Conservation (phyloP, 1,140 invertebrate genomes). For the Ips nitidus region DNA sequence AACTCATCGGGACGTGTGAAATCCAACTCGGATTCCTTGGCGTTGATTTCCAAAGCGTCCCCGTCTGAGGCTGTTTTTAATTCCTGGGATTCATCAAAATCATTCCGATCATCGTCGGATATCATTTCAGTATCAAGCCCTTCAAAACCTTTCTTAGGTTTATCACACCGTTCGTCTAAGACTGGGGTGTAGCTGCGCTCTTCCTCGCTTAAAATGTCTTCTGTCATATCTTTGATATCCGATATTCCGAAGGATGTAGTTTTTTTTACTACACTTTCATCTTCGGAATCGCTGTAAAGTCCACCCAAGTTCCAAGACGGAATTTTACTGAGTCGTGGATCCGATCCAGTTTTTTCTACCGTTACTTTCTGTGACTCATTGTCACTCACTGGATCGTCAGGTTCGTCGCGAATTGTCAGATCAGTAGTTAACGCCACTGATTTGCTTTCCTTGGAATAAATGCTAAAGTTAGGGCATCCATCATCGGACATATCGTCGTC, state of each 20-base stretch:
- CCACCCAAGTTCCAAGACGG: slow-evolving; percentile 26
- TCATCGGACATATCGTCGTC: slow-evolving; percentile 65
- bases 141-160: slow-evolving; percentile 53
- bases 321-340: slow-evolving; percentile 19
- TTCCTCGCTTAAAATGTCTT: slow-evolving; percentile 60
- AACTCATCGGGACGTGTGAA: slow-evolving; percentile 50
- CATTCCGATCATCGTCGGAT: slow-evolving; percentile 64
- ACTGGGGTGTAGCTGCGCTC: slow-evolving; percentile 68
- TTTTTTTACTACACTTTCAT: slow-evolving; percentile 46
- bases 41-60: slow-evolving; percentile 51
- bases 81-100: slow-evolving; percentile 59
- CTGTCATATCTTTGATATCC: slow-evolving; percentile 57
- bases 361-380: slow-evolving; percentile 18
- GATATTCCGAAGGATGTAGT: slow-evolving; percentile 41
- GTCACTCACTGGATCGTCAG: slow-evolving; percentile 15
- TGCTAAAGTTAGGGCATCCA: slow-evolving; percentile 80
- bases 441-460: slow-evolving; percentile 78
- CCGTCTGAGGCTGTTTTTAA: slow-evolving; percentile 49
- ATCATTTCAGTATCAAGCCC: slow-evolving; percentile 72
- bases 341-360: slow-evolving; percentile 24
- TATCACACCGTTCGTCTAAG: slow-evolving; percentile 57
- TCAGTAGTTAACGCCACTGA: slow-evolving; percentile 65
- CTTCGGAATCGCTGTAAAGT: slow-evolving; percentile 50
- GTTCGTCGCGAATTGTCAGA: slow-evolving; percentile 48
- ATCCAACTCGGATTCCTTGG: slow-evolving; percentile 51